phyloP scores from a whole-genome alignment of 2,888 invertebrate species.

The Synanthedon andrenaeformis region DNA sequence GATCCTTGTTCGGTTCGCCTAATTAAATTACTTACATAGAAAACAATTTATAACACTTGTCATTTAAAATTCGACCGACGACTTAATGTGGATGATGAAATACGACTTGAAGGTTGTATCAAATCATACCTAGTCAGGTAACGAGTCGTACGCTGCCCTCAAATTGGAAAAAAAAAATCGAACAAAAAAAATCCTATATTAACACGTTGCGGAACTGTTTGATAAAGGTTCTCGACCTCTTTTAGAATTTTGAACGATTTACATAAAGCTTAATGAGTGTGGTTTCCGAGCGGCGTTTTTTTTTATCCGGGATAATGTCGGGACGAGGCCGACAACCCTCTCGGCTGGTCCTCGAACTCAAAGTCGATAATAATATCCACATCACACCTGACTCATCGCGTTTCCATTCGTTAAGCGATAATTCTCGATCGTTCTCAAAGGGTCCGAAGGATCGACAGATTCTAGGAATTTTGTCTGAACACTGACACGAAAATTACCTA shows the following conservation, averaged over 20 bases:
- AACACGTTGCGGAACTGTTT: constrained; percentile 32
- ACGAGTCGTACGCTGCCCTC: constrained; percentile 31
- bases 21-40: constrained; percentile 16
- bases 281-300: constrained; percentile 4
- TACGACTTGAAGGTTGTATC: constrained; percentile 47
- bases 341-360: constrained; percentile 24
- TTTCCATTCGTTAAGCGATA: too few species aligned
- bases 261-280: constrained; percentile 8
- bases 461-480: too few species aligned
- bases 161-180: constrained; percentile 13
- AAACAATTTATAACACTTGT: constrained; percentile 18
- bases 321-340: constrained; percentile 23
- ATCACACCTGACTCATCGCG: neutral
- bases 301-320: constrained; percentile 17
- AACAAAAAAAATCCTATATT: constrained; percentile 19
- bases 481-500: too few species aligned
- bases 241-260: constrained; percentile 22
- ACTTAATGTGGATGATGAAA: constrained; percentile 37
- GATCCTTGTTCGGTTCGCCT: constrained; percentile 18
- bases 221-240: constrained; percentile 33
- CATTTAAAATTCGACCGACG: constrained; percentile 43
- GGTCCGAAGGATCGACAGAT: too few species aligned
- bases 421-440: too few species aligned
- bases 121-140: constrained; percentile 30
- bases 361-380: neutral